Evolutionary conservation across 2,113 vertebrate species (phyloP).

Genomic region (Callionymus lyra): DNA sequence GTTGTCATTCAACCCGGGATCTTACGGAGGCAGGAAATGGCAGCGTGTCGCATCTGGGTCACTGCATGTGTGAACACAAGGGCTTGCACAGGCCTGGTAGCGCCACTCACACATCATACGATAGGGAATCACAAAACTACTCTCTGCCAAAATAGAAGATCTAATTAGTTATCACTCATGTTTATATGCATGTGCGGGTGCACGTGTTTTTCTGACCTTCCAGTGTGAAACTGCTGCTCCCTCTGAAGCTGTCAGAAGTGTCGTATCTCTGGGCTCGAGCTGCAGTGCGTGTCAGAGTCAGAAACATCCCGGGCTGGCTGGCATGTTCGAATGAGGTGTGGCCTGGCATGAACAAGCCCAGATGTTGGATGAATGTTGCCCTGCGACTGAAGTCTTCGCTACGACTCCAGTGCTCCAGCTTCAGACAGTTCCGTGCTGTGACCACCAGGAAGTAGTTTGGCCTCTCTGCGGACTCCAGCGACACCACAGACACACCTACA

Average conservation of each 20-base stretch:
- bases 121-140: constrained; percentile 81
- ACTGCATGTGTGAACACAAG: constrained; percentile 85
- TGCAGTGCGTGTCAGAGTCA: constrained; percentile 68
- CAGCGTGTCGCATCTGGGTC: constrained; percentile 82
- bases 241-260: constrained; percentile 79
- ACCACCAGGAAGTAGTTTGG: constrained; percentile 89
- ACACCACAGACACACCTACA: constrained; percentile 78
- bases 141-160: constrained; percentile 65
- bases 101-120: constrained; percentile 95
- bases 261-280: constrained; percentile 79
- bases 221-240: constrained; percentile 81
- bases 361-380: constrained; percentile 90
- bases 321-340: constrained; percentile 82
- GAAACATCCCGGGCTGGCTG: constrained; percentile 82
- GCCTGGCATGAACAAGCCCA: constrained; percentile 80
- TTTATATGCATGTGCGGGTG: too few species aligned
- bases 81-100: constrained; percentile 83
- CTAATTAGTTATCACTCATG: background rate
- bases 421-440: constrained; percentile 61
- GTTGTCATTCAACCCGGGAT: constrained; percentile 18
- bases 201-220: constrained; percentile 72
- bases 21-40: constrained; percentile 90
- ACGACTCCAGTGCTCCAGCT: constrained; percentile 77
- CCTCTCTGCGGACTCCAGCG: constrained; percentile 89
- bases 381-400: constrained; percentile 69